Base-by-base conservation (phyloP, 2,888 invertebrate genomes). In the Drosophila nr. medialis region DNA sequence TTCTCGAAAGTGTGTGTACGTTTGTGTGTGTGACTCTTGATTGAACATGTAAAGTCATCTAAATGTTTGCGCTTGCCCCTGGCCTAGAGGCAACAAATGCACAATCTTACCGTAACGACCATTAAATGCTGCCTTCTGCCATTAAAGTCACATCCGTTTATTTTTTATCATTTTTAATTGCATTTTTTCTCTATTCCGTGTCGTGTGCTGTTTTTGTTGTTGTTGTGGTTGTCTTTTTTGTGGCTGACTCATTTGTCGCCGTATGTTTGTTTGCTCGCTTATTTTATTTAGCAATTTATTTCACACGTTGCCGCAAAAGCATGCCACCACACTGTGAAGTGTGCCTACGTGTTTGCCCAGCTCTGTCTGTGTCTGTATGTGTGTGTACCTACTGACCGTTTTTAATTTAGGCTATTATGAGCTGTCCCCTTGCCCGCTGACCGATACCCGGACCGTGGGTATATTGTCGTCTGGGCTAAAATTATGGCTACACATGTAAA, bases 201-300 rank as follows among this genome's bases (percentile, higher is more conserved):
- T 45, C 49, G 49, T 64, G 59, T 64, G 68, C 55, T 58, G 48
- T 56, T 66, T 45, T 38, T 40, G 63, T 55, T 55, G 34, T 27
- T 54, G 10, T 29, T 21, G 21, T 32, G 30, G 30, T 13, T 51
- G 34, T 54, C 24, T 55, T 40, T 55, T 68, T 67, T 64, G 64
- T 64, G 71, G 73, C 55, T 64, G 68, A 55, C 71, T 90, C 84
- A 82, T 90, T 91, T 85, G 90, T 90, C 78, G 89, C 81, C 79
- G 53, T 34, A 78, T 84, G 83, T 83, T 63, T 76, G 78, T 71
- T 65, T 69, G 81, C 77, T 91, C 91, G 89, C 91, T 91, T 85
- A 86, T 91, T 91, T 91, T 91, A 87, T 91, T 89, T 91, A 82
- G 81, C 80, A 86, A 83, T 89, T 89, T 91, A 81, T 90, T 85